Base-by-base conservation (phyloP, 1,140 invertebrate genomes). In the Drosophila bifasciata region DNA sequence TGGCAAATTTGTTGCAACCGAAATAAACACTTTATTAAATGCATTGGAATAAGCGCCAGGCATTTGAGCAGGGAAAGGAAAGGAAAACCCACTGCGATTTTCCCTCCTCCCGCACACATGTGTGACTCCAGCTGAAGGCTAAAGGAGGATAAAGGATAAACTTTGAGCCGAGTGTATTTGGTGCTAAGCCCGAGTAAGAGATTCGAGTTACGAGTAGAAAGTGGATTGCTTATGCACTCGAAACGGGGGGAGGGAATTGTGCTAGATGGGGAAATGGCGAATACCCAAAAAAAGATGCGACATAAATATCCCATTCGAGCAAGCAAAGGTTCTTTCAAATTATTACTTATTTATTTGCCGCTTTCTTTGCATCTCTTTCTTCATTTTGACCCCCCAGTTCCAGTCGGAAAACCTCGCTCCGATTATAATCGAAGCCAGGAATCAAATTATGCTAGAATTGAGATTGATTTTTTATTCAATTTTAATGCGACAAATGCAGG, bases 381-480 rank as follows among this genome's bases (percentile, higher is more conserved):
- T 51, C 17, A 39, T 52, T 53, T 76, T 23, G 25, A 17, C 48
- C 50, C 15, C 19, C 46, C 13, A 15, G 21, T 5, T 21, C 9
- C 55, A 23, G 17, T 23, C 58, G 25, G 45, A 49, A 49, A 25
- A 52, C 23, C 17, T 36, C 49, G 52, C 61, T 45, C 39, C 52
- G 48, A 83, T 25, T 25, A 25, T 88, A 88, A 89, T 88, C 83
- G 84, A 83, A 67, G 79, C 63, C 84, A 79, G 72, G 69, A 90
- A 90, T 90, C 86, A 83, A 90, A 90, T 90, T 90, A 90, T 88
- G 75, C 81, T 90, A 90, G 86, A 90, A 90, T 90, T 90, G 81
- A 90, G 86, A 90, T 90, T 90, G 86, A 90, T 90, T 90, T 90
- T 90, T 90, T 90, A 90, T 90, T 90, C 86, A 90, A 90, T 90